A percentile compares a stretch with the other conserved stretches of the same genome.
phyloP scores from a whole-genome alignment of 2,888 invertebrate genomes.

The Congeria kusceri region DNA sequence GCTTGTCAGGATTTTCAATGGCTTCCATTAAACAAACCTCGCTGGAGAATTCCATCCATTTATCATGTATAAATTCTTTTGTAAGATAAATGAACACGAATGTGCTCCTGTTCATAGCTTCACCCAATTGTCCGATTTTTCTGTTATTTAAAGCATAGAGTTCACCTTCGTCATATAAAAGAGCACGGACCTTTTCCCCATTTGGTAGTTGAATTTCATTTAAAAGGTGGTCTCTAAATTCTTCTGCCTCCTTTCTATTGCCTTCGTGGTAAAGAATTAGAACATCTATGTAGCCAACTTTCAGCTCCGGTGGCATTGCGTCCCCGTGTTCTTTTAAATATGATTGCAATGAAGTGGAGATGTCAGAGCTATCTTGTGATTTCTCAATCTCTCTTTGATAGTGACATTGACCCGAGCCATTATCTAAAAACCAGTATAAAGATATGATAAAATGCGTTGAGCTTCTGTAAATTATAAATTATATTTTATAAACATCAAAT shows the following conservation, averaged over 20 bases:
- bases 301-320: conserved; percentile 62
- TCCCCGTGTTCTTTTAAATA: conserved; percentile 9
- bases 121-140: conserved; percentile 57
- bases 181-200: conserved; percentile 53
- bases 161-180: conserved; percentile 66
- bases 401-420: too few species aligned
- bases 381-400: too few species aligned
- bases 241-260: conserved; percentile 60
- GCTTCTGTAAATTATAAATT: too few species aligned
- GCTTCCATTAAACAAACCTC: conserved; percentile 77
- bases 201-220: conserved; percentile 53
- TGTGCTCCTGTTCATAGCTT: conserved; percentile 72
- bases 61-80: conserved; percentile 68
- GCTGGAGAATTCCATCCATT: conserved; percentile 73
- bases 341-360: too few species aligned
- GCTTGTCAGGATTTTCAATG: conserved; percentile 70
- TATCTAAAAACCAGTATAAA: too few species aligned
- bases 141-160: conserved; percentile 46
- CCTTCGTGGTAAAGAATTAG: conserved; percentile 73
- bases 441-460: too few species aligned
- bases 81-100: conserved; percentile 78
- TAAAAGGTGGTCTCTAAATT: conserved; percentile 64
- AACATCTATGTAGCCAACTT: conserved; percentile 70
- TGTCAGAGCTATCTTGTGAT: too few species aligned
- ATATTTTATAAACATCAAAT: too few species aligned